phyloP scores from a whole-genome alignment of 1,140 invertebrate species.

The Lutraria rhynchaena region DNA sequence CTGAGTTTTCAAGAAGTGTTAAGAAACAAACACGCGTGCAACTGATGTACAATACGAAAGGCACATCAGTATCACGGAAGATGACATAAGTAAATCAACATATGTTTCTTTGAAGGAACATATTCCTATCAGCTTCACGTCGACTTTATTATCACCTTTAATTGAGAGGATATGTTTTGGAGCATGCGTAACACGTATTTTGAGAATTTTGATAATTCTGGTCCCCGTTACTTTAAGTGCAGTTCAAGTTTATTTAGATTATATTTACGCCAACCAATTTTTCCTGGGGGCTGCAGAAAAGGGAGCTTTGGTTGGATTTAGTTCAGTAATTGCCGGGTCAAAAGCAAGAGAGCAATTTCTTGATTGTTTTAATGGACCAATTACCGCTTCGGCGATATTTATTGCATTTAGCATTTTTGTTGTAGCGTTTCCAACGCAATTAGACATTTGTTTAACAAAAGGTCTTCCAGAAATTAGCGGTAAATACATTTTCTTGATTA shows the following conservation, averaged over 20 bases:
- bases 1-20: not conserved
- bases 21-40: not conserved
- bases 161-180: not conserved
- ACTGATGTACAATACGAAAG: no score
- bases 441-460: not conserved
- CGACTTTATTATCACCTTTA: conserved; percentile 1
- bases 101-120: no score
- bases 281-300: not conserved
- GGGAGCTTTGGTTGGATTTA: conserved; percentile 27
- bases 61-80: no score
- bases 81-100: no score
- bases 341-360: conserved; percentile 11
- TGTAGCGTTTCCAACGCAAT: conserved; percentile 9
- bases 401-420: not conserved
- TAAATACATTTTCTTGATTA: conserved; percentile 3
- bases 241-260: conserved; percentile 23
- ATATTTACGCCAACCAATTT: conserved; percentile 11
- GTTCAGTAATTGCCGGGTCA: conserved; percentile 32
- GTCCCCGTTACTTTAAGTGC: not conserved
- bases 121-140: not conserved
- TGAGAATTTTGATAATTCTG: conserved; percentile 5
- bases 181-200: not conserved
- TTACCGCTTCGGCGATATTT: conserved; percentile 27
- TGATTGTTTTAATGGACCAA: conserved; percentile 33
- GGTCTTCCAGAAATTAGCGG: not conserved